Percentiles rank a stretch among this genome's conserved stretches.
phyloP scores from a whole-genome alignment of 1,140 invertebrate species.

The Dinoponera quadriceps region DNA sequence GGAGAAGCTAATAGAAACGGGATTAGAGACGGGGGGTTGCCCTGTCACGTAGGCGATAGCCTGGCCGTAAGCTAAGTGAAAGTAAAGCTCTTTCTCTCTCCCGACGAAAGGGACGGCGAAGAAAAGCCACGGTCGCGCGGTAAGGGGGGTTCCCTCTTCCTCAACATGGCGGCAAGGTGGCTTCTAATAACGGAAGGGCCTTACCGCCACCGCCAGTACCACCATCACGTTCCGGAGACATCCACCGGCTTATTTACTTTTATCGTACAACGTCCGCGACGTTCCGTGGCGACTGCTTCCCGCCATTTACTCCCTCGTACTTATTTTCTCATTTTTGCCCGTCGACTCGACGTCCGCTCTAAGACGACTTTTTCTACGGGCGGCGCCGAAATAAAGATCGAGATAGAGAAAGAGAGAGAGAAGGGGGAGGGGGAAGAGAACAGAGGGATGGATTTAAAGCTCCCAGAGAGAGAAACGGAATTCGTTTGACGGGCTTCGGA shows the following conservation, averaged over 20 bases:
- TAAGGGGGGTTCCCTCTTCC: not conserved
- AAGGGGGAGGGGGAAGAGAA: not conserved
- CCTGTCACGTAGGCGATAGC: slow-evolving; percentile 45
- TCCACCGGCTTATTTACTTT: slow-evolving; percentile 54
- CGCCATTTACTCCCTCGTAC: slow-evolving; percentile 46
- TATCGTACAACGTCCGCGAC: slow-evolving; percentile 53
- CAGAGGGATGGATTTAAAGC: slow-evolving; percentile 10
- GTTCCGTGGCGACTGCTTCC: slow-evolving; percentile 48
- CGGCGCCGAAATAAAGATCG: not conserved
- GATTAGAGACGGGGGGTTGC: slow-evolving; percentile 24
- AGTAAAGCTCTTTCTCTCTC: slow-evolving; percentile 46
- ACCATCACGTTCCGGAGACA: slow-evolving; percentile 42
- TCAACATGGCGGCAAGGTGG: slow-evolving; percentile 9
- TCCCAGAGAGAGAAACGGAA: slow-evolving; percentile 14
- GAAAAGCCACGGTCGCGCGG: not conserved
- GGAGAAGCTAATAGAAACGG: slow-evolving; percentile 45
- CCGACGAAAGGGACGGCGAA: not conserved
- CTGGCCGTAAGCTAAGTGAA: slow-evolving; percentile 53
- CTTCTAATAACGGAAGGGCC: slow-evolving; percentile 52
- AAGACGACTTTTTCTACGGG: slow-evolving; percentile 40
- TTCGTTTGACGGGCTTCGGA: not conserved
- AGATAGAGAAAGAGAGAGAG: not conserved
- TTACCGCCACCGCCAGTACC: slow-evolving; percentile 1
- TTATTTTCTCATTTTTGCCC: slow-evolving; percentile 59
- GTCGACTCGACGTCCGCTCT: slow-evolving; percentile 40